Evolutionary conservation across 1,140 invertebrate genomes (phyloP), one percentile per base, ranked within the genome.

Genomic region (Trachymyrmex cornetzi): DNA sequence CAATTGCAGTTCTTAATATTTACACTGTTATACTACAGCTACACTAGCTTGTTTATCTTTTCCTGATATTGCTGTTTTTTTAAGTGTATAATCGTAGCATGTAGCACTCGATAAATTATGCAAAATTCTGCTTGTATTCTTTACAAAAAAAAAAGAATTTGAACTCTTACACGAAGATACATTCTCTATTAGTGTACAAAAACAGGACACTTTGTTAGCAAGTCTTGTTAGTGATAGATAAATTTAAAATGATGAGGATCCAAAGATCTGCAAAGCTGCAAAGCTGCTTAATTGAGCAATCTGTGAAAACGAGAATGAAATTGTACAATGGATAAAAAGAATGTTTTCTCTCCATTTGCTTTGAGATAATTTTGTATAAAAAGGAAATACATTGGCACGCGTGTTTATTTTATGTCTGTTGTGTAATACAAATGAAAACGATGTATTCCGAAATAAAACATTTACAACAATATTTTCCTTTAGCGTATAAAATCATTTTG

Each of bases 211-310:
- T 66, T 24, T 61, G 50, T n/a, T n/a, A 30, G 6, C 3, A 16
- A 16, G 14, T 30, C 16, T 72, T 72, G 38, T 74, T 3, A 38
- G 7, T 48, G 34, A 82, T 82, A 44, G 69, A 57, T 48, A 59
- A 44, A 44, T 82, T 71, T 19, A 38, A 72, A 12, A n/a, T 6
- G 48, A 44, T n/a, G 24, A n/a, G 5, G 0, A 34, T 53, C 5
- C 6, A 27, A n/a, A 9, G 24, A 48, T 50, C 19, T 44, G 24
- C 27, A 19, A 12, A 57, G 19, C 6, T 71, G 14, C 59, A 48
- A n/a, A n/a, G n/a, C n/a, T n/a, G n/a, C n/a, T n/a, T n/a, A n/a
- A 50, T 14, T 14, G 22, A 7, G 1, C n/a, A 27, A 82, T 72
- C 9, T 50, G 1, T 22, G n/a, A n/a, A 22, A 57, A 34, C 50